Conservation (phyloP, 2,113 vertebrate species). For the Cricetomys ansorgei region DNA sequence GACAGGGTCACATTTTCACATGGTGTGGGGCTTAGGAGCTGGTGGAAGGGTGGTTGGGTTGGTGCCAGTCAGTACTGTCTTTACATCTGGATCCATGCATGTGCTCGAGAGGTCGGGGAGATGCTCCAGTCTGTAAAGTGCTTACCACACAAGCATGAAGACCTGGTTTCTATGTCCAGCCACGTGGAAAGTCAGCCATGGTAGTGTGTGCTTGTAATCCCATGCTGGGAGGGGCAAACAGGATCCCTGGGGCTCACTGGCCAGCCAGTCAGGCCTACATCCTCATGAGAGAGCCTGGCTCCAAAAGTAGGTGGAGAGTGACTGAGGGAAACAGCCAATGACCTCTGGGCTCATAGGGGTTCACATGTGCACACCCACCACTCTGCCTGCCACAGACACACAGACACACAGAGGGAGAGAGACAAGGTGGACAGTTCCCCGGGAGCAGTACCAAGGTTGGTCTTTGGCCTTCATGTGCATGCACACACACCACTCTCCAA, state of each 20-base stretch:
- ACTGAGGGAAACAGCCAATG: not conserved
- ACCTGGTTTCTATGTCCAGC: no score
- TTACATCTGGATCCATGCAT: not conserved
- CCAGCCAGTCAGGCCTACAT: not conserved
- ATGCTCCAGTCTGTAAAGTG: not conserved
- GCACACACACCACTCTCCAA: not conserved
- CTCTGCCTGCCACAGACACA: not conserved
- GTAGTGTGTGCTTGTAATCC: no score
- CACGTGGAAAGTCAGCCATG: not conserved
- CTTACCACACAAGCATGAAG: not conserved
- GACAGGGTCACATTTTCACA: conserved; percentile 21
- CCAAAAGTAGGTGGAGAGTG: not conserved
- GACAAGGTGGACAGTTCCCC: not conserved
- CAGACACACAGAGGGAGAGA: not conserved
- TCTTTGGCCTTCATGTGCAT: not conserved
- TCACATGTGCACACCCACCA: not conserved
- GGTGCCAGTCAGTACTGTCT: not conserved
- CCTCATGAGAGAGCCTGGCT: not conserved
- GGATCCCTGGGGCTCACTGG: not conserved
- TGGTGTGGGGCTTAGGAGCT: conserved; percentile 5
- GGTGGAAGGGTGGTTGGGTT: not conserved
- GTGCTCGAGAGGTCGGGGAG: not conserved
- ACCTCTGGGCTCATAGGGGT: not conserved
- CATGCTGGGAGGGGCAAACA: not conserved
- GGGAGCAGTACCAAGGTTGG: not conserved